These are phyloP conservation scores for Dinocampus coccinellae DNA, from an alignment of 2,888 invertebrate genomes.

Conservation along the genomic window DNA sequence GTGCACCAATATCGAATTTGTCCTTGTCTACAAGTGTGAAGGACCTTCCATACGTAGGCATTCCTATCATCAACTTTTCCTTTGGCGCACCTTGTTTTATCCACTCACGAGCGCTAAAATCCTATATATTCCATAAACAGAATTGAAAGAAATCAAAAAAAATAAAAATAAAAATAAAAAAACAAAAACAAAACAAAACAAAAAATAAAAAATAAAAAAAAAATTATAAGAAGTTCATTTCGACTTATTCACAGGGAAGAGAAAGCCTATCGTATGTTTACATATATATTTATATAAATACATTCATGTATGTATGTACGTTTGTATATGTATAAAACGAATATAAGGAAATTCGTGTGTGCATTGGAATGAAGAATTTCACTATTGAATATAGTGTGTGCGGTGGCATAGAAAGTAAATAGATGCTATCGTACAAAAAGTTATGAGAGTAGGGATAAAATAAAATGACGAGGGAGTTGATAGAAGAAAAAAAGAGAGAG, in stretches of 20 bases:
- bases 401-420: constrained; percentile 5
- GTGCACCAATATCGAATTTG: constrained; percentile 93
- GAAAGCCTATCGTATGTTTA: constrained; percentile 21
- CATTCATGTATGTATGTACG: not conserved
- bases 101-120: constrained; percentile 93
- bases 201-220: constrained; percentile 18
- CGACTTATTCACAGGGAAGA: not conserved
- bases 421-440: not conserved
- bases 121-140: constrained; percentile 71
- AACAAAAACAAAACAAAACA: constrained; percentile 41
- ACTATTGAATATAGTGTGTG: not conserved
- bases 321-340: not conserved
- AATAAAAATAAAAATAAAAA: not conserved
- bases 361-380: constrained; percentile 3
- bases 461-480: not conserved
- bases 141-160: constrained; percentile 10
- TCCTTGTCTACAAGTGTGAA: constrained; percentile 89
- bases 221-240: not conserved
- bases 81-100: constrained; percentile 93
- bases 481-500: not conserved
- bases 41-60: constrained; percentile 94
- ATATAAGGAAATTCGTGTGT: constrained; percentile 4
- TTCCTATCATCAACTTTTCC: constrained; percentile 93
- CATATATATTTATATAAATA: not conserved
- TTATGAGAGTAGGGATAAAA: not conserved